These are phyloP conservation scores for Orchesella flavescens DNA, from an alignment of 2,888 invertebrate genomes.

Conservation along the genomic window DNA sequence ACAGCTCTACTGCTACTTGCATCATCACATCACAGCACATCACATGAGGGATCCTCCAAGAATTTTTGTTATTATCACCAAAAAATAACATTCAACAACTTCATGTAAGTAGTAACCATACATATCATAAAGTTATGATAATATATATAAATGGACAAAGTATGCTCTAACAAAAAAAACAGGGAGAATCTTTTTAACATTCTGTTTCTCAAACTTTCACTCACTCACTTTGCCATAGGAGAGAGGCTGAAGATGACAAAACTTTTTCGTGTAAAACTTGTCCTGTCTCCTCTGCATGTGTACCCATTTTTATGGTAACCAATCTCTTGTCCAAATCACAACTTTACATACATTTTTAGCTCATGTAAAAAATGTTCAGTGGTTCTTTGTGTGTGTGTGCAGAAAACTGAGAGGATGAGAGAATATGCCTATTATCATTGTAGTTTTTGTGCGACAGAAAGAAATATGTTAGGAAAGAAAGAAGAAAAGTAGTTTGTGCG, in stretches of 20 bases:
- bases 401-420: too few relatives aligned
- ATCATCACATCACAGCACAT: too few relatives aligned
- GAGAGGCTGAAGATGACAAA: conserved; percentile 18
- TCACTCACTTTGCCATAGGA: background rate
- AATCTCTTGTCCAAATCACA: conserved; percentile 48
- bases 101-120: too few relatives aligned
- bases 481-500: too few relatives aligned
- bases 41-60: too few relatives aligned
- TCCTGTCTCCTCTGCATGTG: conserved; percentile 16
- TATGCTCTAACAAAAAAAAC: background rate
- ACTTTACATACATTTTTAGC: conserved; percentile 39
- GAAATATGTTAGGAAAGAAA: too few relatives aligned
- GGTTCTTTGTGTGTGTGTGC: too few relatives aligned
- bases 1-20: too few relatives aligned
- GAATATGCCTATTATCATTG: background rate
- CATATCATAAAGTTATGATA: background rate
- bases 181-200: background rate
- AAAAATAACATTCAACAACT: too few relatives aligned
- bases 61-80: too few relatives aligned
- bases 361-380: too few relatives aligned
- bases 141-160: background rate
- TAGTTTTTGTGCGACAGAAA: too few relatives aligned
- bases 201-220: background rate
- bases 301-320: conserved; percentile 29
- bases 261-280: conserved; percentile 61